Percentiles rank a stretch among this genome's conserved stretches.
Evolutionary conservation across 2,113 vertebrate genomes (phyloP).

Genomic region (Bolborhynchus lineola): DNA sequence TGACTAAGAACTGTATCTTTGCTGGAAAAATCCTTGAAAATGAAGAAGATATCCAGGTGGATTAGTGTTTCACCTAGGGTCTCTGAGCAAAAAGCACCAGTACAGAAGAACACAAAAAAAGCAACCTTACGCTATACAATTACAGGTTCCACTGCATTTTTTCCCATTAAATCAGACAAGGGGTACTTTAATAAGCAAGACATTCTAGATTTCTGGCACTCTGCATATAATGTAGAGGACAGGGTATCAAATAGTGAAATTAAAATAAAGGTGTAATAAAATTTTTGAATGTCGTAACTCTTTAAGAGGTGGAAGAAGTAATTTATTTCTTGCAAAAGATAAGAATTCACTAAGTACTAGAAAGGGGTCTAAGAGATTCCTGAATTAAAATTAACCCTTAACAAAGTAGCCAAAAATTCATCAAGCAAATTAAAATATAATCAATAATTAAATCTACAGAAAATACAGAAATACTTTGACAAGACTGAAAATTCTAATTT

Average conservation of each 20-base stretch:
- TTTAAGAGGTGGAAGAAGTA: neutral
- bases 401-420: neutral
- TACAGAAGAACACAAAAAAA: neutral
- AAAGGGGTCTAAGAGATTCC: neutral
- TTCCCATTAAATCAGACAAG: neutral
- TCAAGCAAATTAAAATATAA: neutral
- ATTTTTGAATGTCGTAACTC: neutral
- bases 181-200: neutral
- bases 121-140: neutral
- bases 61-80: neutral
- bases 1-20: neutral
- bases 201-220: neutral
- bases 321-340: neutral
- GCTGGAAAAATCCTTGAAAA: neutral
- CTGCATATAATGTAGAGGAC: neutral
- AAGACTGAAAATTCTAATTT: neutral
- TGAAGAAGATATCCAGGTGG: neutral
- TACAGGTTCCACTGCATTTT: neutral
- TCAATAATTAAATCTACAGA: neutral
- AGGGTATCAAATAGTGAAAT: neutral
- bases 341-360: neutral
- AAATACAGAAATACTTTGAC: neutral
- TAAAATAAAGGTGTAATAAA: neutral
- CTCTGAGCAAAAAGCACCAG: neutral
- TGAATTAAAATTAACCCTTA: neutral